Conservation (phyloP, 2,888 invertebrate species). For the Trichogramma dendrolimi region DNA sequence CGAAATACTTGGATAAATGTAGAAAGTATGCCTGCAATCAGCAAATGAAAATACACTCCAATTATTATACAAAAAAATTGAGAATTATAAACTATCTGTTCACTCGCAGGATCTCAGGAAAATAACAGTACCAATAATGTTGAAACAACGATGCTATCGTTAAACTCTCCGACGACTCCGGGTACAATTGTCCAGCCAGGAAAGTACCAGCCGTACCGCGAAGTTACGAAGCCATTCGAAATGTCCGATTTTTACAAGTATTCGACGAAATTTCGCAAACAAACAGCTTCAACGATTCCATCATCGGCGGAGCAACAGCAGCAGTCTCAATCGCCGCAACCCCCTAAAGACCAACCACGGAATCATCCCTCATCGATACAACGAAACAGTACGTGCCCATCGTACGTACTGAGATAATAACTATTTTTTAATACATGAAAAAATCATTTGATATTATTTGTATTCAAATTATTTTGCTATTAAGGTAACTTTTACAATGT, state of each 20-base stretch:
- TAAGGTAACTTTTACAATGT: no score
- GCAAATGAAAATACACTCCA: no score
- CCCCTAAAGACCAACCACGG: not conserved
- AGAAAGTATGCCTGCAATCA: no score
- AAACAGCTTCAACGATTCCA: not conserved
- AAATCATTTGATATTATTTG: not conserved
- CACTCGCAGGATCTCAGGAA: conserved; percentile 27
- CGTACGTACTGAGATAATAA: conserved; percentile 39
- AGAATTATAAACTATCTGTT: no score
- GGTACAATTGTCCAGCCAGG: conserved; percentile 78
- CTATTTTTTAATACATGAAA: conserved; percentile 8
- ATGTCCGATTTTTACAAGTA: conserved; percentile 98
- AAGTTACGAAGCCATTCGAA: conserved; percentile 94
- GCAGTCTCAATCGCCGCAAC: not conserved
- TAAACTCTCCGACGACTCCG: conserved; percentile 77
- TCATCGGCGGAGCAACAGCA: conserved; percentile 10
- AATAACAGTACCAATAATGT: conserved; percentile 18
- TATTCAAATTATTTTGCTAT: no score
- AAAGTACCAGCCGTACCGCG: conserved; percentile 85
- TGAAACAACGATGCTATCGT: conserved; percentile 50
- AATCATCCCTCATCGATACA: conserved; percentile 40
- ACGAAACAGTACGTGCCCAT: conserved; percentile 42
- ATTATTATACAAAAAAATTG: no score
- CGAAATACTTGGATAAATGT: no score
- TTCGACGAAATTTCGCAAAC: conserved; percentile 84